Evolutionary conservation across 2,888 invertebrate genomes (phyloP).

Genomic region (Nebria brevicollis): DNA sequence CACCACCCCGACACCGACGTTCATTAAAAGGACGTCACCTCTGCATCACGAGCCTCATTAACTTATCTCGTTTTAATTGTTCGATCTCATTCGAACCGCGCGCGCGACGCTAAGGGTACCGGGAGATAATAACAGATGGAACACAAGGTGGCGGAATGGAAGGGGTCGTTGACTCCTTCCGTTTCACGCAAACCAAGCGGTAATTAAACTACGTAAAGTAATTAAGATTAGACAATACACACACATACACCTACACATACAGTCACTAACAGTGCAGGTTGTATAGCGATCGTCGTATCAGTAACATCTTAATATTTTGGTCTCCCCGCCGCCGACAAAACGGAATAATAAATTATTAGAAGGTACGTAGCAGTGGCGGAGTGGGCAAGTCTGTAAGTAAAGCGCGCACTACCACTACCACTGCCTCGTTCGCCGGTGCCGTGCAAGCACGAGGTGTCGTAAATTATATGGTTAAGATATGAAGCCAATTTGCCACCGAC

Average conservation of each 20-base stretch:
- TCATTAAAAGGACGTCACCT: constrained; percentile 41
- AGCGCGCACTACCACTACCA: not conserved
- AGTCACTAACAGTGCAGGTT: not conserved
- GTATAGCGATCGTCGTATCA: constrained; percentile 44
- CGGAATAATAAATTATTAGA: constrained; percentile 60
- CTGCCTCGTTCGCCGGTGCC: not conserved
- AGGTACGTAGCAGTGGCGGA: constrained; percentile 47
- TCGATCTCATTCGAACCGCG: constrained; percentile 49
- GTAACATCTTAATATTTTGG: constrained; percentile 59
- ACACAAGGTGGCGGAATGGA: constrained; percentile 49
- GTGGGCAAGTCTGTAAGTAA: not conserved
- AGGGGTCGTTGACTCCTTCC: constrained; percentile 46
- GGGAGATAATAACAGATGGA: constrained; percentile 57
- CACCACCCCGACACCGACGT: constrained; percentile 14
- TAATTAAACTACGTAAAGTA: constrained; percentile 60
- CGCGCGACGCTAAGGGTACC: constrained; percentile 47
- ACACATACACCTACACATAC: not conserved
- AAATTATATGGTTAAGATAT: constrained; percentile 1
- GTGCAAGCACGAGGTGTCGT: not conserved
- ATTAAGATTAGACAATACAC: constrained; percentile 58
- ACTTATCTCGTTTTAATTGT: constrained; percentile 49
- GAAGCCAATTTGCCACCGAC: constrained; percentile 1
- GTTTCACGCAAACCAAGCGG: constrained; percentile 43
- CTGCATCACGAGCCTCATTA: constrained; percentile 44
- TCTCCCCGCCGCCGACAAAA: constrained; percentile 52